A percentile compares a stretch with the other conserved stretches of the same genome.
These are phyloP conservation scores for Mylabris sibirica DNA, from an alignment of 2,888 invertebrate genomes.

Conservation along the genomic window DNA sequence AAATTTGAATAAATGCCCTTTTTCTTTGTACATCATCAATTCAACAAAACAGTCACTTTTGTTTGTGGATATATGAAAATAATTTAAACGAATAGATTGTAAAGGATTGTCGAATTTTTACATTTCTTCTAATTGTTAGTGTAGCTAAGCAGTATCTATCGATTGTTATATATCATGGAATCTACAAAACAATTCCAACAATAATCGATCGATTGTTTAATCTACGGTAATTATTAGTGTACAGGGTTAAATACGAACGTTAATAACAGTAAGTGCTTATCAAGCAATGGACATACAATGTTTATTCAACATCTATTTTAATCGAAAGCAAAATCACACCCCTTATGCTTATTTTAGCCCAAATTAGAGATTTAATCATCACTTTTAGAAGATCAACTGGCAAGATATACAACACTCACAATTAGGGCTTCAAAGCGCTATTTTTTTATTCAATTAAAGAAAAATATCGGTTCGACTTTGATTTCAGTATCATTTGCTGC, in stretches of 20 bases:
- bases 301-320: background rate
- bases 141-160: background rate
- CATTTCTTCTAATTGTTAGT: too few relatives aligned
- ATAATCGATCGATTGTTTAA: background rate
- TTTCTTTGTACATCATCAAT: background rate
- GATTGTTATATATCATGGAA: background rate
- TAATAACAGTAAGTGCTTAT: background rate
- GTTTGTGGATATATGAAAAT: background rate
- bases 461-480: too few relatives aligned
- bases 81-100: background rate
- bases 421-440: too few relatives aligned
- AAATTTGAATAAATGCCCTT: background rate
- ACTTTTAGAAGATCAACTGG: too few relatives aligned
- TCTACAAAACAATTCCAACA: background rate
- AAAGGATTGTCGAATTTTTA: too few relatives aligned
- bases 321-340: background rate
- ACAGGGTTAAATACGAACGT: background rate
- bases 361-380: too few relatives aligned
- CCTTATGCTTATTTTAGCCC: background rate
- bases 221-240: background rate
- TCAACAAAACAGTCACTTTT: background rate
- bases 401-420: too few relatives aligned
- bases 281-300: background rate
- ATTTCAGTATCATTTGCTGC: too few relatives aligned
- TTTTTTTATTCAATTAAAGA: too few relatives aligned